A percentile compares a stretch with the other conserved stretches of the same genome.
phyloP scores from a whole-genome alignment of 92 coral and sea anemone genomes.

The Muricea muricata region DNA sequence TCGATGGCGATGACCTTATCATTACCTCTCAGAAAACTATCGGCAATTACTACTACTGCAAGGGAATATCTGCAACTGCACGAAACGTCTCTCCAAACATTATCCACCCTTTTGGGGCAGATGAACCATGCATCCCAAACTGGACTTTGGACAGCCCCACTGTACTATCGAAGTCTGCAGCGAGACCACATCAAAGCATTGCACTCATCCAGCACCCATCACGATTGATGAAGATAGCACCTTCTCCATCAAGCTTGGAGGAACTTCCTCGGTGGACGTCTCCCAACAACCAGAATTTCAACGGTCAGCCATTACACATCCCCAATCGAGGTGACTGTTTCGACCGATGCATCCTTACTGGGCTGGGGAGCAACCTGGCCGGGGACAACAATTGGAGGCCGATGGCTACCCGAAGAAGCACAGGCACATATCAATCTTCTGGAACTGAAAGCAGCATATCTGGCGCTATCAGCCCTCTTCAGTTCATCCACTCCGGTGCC shows the following conservation, averaged over 20 bases:
- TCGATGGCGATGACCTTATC: not conserved
- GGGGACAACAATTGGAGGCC: slow-evolving; percentile 17
- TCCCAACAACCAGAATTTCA: not conserved
- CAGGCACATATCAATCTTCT: not conserved
- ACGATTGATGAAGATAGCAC: too few species aligned
- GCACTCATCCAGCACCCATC: not conserved
- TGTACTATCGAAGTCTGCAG: not conserved
- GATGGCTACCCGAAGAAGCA: not conserved
- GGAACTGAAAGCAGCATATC: not conserved
- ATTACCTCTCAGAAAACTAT: not conserved
- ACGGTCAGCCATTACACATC: slow-evolving; percentile 17
- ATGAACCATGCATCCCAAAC: not conserved
- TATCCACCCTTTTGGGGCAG: not conserved
- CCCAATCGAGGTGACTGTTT: slow-evolving; percentile 36
- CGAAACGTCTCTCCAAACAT: too few species aligned
- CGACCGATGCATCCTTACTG: slow-evolving; percentile 33
- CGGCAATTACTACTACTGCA: not conserved
- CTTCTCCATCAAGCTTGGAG: not conserved
- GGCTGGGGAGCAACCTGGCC: slow-evolving; percentile 54
- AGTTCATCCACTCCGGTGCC: not conserved
- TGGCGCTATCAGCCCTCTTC: not conserved
- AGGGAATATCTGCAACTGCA: too few species aligned
- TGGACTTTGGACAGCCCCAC: not conserved
- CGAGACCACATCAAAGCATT: not conserved
- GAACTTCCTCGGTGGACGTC: slow-evolving; percentile 62